These are phyloP conservation scores for Nymphicus hollandicus DNA, from an alignment of 2,113 vertebrate species.

Conservation along the genomic window DNA sequence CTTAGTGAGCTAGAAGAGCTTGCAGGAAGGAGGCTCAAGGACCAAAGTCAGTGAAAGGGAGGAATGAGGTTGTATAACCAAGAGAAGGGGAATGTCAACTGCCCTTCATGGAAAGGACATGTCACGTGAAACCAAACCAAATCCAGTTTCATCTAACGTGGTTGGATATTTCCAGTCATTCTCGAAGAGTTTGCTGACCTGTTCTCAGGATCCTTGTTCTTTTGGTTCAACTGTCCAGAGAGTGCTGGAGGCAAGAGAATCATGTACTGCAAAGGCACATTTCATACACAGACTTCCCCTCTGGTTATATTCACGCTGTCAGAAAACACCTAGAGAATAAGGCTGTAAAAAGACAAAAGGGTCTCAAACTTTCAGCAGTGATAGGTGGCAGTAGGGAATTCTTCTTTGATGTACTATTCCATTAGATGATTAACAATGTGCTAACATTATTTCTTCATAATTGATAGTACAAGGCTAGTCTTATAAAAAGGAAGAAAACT, in stretches of 20 bases:
- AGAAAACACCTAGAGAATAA: background rate
- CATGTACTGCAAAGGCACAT: background rate
- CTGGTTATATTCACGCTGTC: background rate
- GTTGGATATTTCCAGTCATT: background rate
- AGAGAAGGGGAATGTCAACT: background rate
- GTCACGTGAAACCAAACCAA: background rate
- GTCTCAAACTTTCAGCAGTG: background rate
- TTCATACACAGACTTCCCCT: background rate
- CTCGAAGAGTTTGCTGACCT: background rate
- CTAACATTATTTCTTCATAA: background rate
- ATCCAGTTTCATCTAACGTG: accelerated
- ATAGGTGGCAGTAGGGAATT: background rate
- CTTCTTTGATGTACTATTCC: background rate
- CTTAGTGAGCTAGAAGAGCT: background rate
- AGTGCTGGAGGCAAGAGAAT: background rate
- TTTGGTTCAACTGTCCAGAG: background rate
- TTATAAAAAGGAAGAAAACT: background rate
- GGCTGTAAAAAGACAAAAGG: background rate
- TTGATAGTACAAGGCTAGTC: background rate
- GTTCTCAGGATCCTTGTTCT: accelerated
- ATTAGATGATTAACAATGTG: background rate
- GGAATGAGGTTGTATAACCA: background rate
- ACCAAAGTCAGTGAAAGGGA: background rate
- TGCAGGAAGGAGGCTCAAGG: background rate
- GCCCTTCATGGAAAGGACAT: background rate